Evolutionary conservation across 2,888 invertebrate genomes (phyloP), one percentile per base, ranked within the genome.

Genomic region (Incurvaria masculella): DNA sequence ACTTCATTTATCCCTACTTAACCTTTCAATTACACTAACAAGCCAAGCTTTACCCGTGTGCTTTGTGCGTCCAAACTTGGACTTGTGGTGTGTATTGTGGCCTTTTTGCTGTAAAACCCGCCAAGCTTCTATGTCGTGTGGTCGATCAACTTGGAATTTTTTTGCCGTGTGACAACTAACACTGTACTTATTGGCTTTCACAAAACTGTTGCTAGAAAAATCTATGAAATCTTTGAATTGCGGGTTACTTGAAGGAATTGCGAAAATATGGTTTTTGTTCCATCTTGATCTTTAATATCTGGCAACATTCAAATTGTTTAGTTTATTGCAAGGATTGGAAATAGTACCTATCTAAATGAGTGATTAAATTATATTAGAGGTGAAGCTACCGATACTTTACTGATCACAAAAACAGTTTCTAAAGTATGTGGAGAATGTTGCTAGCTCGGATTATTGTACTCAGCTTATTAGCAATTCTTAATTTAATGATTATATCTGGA

Each of bases 81-180:
- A 33, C 14, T 14, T 3, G 33, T 33, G 33, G 33, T 33, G 33
- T 33, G 33, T 14, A 23, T 5, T 14, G 33, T 33, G 33, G 33
- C 11, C 14, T 33, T n/a, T 33, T 11, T 33, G 33, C 14, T 4
- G 33, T 14, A 11, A 33, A 33, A 65, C 60, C 26, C 21, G 17
- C 49, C 55, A 58, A 56, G 73, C 72, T 73, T 72, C 49, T 33
- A 33, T 61, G 59, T 66, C 56, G 61, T 57, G 66, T 69, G 63
- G 61, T 68, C 62, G 74, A 76, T 76, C 75, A 76, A 72, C 72
- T 75, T 76, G 78, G 78, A 78, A 76, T 75, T 69, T 63, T 64
- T 63, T 66, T 44, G 26, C 41, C 20, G 66, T 69, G 63, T 69
- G 63, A 59, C n/a, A 62, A 59, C 47, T 56, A 58, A 64, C 55